Evolutionary conservation across 2,888 invertebrate genomes (phyloP), one percentile per base, ranked within the genome.

Genomic region (Dendrolimus houi): DNA sequence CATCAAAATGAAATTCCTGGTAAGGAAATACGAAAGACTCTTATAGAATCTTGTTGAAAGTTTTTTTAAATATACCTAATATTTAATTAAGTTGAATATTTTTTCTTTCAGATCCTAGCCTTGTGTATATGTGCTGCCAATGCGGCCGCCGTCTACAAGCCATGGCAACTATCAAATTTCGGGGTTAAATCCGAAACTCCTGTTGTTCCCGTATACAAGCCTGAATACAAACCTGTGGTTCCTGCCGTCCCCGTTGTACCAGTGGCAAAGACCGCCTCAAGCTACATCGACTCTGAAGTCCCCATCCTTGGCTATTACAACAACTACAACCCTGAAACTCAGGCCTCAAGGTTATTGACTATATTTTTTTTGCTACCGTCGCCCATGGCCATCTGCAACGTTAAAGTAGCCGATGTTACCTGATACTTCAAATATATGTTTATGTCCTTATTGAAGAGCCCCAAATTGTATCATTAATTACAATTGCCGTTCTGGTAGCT

Each of bases 91-190:
- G 10, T 29, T 52, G n/a, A n/a, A 9, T 52, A 12, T 14, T n/a
- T 53, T 54, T 47, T n/a, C 53, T 58, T 61, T 1, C 58, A 79
- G 78, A 68, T 77, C 14, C 65, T 81, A 60, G 73, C 74, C 42
- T 58, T 78, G 53, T 79, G 71, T 67, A 74, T 79, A 60, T 72
- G 70, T 64, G 75, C 74, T 55, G 75, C 71, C 10, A 75, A 67
- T 63, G 78, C 75, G 3, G 77, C 77, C 1, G 55, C 63, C 7
- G 14, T 58, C 40, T 58, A 29, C 58, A 54, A 57, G 58, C 59
- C 68, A 8, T 58, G 57, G 62, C 62, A 58, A 57, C 29, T 29
- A 6, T n/a, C 57, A 1, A 8, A 40, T 42, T 57, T 57, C 52
- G 47, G n/a, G 40, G 12, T 9, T 12, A 0, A 12, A 42, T 52